phyloP scores from a whole-genome alignment of 2,113 vertebrate species.

The Falcunculus frontatus region DNA sequence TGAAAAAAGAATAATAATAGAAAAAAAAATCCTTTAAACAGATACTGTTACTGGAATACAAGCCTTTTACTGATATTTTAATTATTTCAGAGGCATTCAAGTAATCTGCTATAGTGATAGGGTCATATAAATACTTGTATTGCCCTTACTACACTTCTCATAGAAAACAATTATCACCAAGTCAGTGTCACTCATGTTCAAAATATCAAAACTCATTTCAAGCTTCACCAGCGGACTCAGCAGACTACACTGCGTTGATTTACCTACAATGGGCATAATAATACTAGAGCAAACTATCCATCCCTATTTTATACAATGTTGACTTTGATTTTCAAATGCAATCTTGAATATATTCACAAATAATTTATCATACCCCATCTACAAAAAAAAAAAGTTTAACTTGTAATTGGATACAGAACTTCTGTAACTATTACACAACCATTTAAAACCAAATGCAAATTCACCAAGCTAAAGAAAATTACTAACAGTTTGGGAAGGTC shows the following conservation, averaged over 20 bases:
- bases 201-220: not conserved
- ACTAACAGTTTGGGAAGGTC: not conserved
- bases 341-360: not conserved
- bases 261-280: not conserved
- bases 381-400: not conserved
- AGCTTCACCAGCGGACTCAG: not conserved
- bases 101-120: not conserved
- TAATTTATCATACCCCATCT: not conserved
- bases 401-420: not conserved
- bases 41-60: not conserved
- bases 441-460: not conserved
- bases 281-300: not conserved
- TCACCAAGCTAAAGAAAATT: not conserved
- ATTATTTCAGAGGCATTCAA: not conserved
- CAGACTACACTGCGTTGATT: not conserved
- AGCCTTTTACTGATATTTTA: not conserved
- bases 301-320: not conserved
- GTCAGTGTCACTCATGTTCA: not conserved
- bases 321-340: not conserved
- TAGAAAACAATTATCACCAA: not conserved
- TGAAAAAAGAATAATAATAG: not conserved
- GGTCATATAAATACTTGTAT: not conserved
- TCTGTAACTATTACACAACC: not conserved
- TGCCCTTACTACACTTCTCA: not conserved
- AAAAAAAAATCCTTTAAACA: not conserved